phyloP scores from a whole-genome alignment of 2,797 vertebrate species.

The Picus viridis region DNA sequence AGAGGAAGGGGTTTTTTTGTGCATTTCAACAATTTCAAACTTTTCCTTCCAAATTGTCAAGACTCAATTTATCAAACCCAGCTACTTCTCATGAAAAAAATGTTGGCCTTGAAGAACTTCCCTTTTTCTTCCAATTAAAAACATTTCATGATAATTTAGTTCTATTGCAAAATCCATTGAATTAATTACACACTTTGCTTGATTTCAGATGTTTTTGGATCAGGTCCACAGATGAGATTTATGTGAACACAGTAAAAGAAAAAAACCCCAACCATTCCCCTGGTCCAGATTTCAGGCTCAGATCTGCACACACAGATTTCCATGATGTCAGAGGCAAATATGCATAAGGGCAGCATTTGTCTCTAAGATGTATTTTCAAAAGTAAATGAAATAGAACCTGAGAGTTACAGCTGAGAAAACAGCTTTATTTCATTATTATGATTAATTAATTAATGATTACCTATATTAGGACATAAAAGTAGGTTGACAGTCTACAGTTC shows the following conservation, averaged over 20 bases:
- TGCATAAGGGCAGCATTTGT: neutral
- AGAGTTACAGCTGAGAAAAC: neutral
- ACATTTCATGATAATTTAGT: conserved; percentile 2
- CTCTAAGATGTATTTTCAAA: conserved; percentile 2
- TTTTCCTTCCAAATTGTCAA: conserved; percentile 9
- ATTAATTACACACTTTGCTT: conserved; percentile 8
- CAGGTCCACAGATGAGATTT: neutral
- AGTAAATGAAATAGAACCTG: neutral
- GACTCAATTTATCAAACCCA: neutral
- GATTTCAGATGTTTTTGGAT: conserved; percentile 36
- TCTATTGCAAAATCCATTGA: conserved; percentile 16
- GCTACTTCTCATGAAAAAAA: neutral
- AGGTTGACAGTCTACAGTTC: neutral
- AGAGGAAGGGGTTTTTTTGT: neutral
- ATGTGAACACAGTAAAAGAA: neutral
- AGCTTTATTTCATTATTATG: neutral
- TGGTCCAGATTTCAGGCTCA: neutral
- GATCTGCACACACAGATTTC: neutral
- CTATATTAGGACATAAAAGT: neutral
- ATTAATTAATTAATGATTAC: neutral
- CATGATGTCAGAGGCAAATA: neutral
- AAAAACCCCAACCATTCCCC: neutral
- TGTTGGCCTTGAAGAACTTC: neutral
- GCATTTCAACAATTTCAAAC: neutral
- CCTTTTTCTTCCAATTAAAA: neutral